phyloP scores from a whole-genome alignment of 2,113 vertebrate species.

The Rhombomys opimus region DNA sequence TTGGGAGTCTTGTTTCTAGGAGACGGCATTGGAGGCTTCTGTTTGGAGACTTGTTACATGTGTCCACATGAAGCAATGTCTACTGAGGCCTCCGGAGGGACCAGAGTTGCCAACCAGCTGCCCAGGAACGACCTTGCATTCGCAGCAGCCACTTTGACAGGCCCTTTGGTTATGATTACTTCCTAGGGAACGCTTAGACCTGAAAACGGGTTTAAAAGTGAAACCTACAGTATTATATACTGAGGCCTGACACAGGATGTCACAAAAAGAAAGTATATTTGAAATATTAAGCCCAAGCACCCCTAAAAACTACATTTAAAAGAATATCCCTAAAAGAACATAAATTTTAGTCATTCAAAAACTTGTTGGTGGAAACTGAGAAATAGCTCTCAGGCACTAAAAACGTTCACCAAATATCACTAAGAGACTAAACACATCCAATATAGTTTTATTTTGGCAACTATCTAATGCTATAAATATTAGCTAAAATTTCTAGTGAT shows the following conservation, averaged over 20 bases:
- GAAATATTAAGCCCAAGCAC: neutral
- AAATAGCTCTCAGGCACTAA: neutral
- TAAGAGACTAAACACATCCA: slow-evolving; percentile 1
- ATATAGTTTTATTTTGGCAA: neutral
- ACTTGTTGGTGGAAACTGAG: neutral
- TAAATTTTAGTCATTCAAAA: neutral
- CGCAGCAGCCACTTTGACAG: neutral
- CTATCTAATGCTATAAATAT: neutral
- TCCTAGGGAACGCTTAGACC: slow-evolving; percentile 41
- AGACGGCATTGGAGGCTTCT: neutral
- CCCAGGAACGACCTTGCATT: neutral
- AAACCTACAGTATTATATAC: neutral
- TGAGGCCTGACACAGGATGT: neutral
- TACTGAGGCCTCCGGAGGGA: neutral
- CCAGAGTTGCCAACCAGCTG: neutral
- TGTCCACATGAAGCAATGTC: neutral
- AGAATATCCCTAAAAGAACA: slow-evolving; percentile 4
- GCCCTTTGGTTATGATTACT: neutral
- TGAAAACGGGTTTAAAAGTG: neutral
- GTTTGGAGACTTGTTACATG: neutral
- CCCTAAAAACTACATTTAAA: neutral
- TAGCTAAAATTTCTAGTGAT: slow-evolving; percentile 30
- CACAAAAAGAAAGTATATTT: neutral
- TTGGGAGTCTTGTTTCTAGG: slow-evolving; percentile 59
- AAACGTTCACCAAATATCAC: neutral